These are phyloP conservation scores for Neolamprologus toae DNA, from an alignment of 2,113 vertebrate species.

Conservation along the genomic window DNA sequence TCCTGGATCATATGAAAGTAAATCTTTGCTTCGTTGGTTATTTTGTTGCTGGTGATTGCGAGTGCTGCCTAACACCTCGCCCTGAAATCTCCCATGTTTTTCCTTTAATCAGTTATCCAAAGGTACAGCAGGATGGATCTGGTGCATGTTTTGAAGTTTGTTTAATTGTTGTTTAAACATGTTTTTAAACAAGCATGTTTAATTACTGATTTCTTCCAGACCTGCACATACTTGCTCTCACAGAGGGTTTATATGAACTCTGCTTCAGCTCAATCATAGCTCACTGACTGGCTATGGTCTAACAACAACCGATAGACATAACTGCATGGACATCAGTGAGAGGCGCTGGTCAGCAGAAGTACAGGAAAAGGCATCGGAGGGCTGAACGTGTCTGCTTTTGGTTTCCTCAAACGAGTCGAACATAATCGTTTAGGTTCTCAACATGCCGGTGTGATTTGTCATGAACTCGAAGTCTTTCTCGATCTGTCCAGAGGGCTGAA, in stretches of 20 bases:
- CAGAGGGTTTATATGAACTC: neutral
- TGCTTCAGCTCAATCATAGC: neutral
- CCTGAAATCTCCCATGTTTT: neutral
- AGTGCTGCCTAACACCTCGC: neutral
- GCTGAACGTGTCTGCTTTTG: neutral
- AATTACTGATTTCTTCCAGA: neutral
- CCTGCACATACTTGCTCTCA: neutral
- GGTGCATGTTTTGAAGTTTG: neutral
- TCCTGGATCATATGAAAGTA: neutral
- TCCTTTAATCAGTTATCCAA: neutral
- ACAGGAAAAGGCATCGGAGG: neutral
- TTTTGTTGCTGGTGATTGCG: neutral
- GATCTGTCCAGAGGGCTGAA: constrained; percentile 6
- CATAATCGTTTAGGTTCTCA: constrained; percentile 14
- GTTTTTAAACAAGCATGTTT: too few relatives aligned
- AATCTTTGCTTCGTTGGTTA: neutral
- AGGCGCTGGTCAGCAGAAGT: neutral
- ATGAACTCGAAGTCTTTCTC: constrained; percentile 5
- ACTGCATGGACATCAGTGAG: neutral
- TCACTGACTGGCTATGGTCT: neutral
- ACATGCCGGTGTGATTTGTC: constrained; percentile 22
- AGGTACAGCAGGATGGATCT: fast-evolving
- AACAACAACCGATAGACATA: neutral
- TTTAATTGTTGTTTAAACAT: too few relatives aligned
- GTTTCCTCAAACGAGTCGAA: neutral